Percentiles rank a stretch among this genome's conserved stretches.
Evolutionary conservation across 2,797 vertebrate species (phyloP).

Genomic region (Cossypha dichroa): DNA sequence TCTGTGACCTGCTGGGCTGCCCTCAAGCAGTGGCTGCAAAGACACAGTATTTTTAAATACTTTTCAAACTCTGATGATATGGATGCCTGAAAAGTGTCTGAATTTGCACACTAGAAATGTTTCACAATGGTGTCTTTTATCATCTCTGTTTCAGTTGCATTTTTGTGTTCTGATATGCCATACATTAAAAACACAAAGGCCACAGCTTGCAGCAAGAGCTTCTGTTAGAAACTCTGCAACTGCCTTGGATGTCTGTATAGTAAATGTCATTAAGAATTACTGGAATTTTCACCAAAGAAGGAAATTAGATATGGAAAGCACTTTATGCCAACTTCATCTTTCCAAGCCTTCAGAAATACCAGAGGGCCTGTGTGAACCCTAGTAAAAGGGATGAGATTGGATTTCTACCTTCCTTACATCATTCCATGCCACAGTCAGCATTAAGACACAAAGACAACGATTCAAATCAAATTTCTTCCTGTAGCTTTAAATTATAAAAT

Average conservation of each 20-base stretch:
- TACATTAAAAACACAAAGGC: not conserved
- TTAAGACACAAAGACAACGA: not conserved
- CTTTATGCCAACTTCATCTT: not conserved
- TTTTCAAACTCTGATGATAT: not conserved
- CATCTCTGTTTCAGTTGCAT: not conserved
- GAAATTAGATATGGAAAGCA: conserved; percentile 37
- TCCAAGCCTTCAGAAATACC: conserved; percentile 10
- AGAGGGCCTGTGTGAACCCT: not conserved
- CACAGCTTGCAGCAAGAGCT: not conserved
- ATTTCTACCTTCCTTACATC: conserved; percentile 32
- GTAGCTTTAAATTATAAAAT: not conserved
- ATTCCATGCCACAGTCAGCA: not conserved
- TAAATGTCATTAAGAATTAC: not conserved
- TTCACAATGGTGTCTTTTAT: not conserved
- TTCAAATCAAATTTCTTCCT: conserved; percentile 10
- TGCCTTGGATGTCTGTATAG: not conserved
- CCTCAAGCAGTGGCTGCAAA: not conserved
- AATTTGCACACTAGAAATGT: not conserved
- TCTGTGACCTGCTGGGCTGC: not conserved
- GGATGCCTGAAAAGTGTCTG: not conserved
- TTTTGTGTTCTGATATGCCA: not conserved
- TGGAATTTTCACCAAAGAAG: conserved; percentile 12
- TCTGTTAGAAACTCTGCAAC: not conserved
- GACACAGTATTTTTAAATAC: not conserved
- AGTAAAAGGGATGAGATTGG: not conserved